A percentile compares a stretch with the other conserved stretches of the same genome.
phyloP scores from a whole-genome alignment of 2,888 invertebrate genomes.

The Abrostola tripartita region DNA sequence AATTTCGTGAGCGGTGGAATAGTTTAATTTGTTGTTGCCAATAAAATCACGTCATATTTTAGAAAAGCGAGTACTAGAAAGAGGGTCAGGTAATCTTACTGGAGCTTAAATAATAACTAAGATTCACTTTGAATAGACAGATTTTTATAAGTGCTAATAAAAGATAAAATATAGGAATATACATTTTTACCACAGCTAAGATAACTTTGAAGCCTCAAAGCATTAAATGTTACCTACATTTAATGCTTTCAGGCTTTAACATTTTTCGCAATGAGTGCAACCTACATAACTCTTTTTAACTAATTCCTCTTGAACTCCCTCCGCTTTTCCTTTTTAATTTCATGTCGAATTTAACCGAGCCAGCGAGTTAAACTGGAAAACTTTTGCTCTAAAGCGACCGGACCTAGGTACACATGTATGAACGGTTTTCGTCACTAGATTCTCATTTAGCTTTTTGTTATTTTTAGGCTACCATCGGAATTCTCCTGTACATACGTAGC shows the following conservation, averaged over 20 bases:
- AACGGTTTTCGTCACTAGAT: neutral
- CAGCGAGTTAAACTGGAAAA: slow-evolving; percentile 24
- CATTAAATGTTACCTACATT: slow-evolving; percentile 35
- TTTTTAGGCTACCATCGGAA: neutral
- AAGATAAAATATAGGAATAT: slow-evolving; percentile 25
- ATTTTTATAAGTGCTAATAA: slow-evolving; percentile 10
- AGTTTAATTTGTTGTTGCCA: neutral
- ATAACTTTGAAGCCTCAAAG: slow-evolving; percentile 40
- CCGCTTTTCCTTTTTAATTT: slow-evolving; percentile 33
- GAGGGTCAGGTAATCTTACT: neutral
- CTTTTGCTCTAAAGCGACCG: slow-evolving; percentile 5
- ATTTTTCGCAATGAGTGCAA: slow-evolving; percentile 29
- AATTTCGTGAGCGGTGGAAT: neutral
- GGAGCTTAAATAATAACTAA: no score
- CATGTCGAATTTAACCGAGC: slow-evolving; percentile 35
- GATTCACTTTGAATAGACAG: no score
- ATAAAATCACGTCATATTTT: slow-evolving; percentile 1
- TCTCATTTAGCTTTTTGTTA: neutral
- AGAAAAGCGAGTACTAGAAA: neutral
- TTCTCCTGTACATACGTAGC: neutral
- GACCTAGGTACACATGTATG: neutral
- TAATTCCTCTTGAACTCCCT: slow-evolving; percentile 32
- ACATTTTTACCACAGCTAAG: slow-evolving; percentile 43
- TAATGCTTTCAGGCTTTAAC: slow-evolving; percentile 36
- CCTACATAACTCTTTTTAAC: slow-evolving; percentile 39